A percentile compares a stretch with the other conserved stretches of the same genome.
Evolutionary conservation across 1,140 invertebrate genomes (phyloP).

Genomic region (Drosophila sp.): DNA sequence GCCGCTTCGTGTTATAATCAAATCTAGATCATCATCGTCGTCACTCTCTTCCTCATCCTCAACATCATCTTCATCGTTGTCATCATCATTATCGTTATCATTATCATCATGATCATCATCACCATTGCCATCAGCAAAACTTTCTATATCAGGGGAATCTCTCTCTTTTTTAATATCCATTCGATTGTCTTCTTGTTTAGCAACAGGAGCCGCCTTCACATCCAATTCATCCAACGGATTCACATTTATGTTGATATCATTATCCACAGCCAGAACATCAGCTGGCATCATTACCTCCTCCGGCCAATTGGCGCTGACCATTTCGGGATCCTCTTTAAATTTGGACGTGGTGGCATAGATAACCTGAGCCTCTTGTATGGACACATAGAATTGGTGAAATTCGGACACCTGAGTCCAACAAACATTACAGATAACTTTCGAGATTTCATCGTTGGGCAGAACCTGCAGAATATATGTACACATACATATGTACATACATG

Average conservation of each 20-base stretch:
- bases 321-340: slow-evolving; percentile 61
- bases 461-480: slow-evolving; percentile 29
- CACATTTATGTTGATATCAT: slow-evolving; percentile 49
- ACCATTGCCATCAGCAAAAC: slow-evolving; percentile 20
- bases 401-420: slow-evolving; percentile 78
- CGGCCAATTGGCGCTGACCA: slow-evolving; percentile 54
- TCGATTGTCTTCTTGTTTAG: slow-evolving; percentile 36
- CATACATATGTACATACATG: too few species aligned
- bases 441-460: slow-evolving; percentile 64
- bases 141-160: slow-evolving; percentile 51
- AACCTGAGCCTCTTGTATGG: slow-evolving; percentile 71
- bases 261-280: slow-evolving; percentile 58
- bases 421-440: slow-evolving; percentile 71
- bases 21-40: slow-evolving; percentile 42
- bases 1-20: slow-evolving; percentile 65
- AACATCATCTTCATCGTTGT: slow-evolving; percentile 4
- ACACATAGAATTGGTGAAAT: slow-evolving; percentile 76
- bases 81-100: slow-evolving; percentile 36
- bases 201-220: slow-evolving; percentile 27
- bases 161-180: slow-evolving; percentile 58
- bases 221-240: slow-evolving; percentile 68
- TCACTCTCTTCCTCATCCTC: slow-evolving; percentile 15
- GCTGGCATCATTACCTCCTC: slow-evolving; percentile 68
- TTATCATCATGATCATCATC: slow-evolving; percentile 29
- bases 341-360: slow-evolving; percentile 66